Conservation (phyloP, 2,113 vertebrate genomes). For the Planiliza haematocheilus region DNA sequence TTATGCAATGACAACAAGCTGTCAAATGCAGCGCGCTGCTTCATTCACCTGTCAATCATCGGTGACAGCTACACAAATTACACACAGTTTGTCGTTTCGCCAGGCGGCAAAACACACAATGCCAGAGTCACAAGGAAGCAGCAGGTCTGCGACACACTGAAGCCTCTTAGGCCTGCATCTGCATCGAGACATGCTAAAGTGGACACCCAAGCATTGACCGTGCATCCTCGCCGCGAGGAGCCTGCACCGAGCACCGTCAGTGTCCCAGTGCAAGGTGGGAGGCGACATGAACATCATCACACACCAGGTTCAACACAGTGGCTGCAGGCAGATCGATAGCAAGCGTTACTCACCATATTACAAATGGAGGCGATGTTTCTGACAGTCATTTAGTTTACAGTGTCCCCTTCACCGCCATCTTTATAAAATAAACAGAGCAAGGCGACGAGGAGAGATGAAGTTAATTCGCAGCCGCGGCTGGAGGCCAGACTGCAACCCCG, state of each 20-base stretch:
- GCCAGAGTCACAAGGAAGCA: background rate
- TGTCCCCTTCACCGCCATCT: slow-evolving; percentile 92
- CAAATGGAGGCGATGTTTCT: slow-evolving; percentile 99
- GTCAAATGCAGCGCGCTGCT: slow-evolving; percentile 3
- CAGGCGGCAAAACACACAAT: slow-evolving; percentile 1
- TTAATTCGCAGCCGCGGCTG: slow-evolving; percentile 70
- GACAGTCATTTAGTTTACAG: slow-evolving; percentile 99
- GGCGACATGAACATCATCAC: slow-evolving; percentile 19
- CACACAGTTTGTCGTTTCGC: background rate
- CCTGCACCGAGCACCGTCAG: background rate
- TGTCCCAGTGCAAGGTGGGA: slow-evolving; percentile 1
- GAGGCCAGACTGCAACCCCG: slow-evolving; percentile 79
- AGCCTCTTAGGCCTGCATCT: background rate
- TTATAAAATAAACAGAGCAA: slow-evolving; percentile 84
- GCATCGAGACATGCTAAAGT: background rate
- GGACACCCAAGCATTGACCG: background rate
- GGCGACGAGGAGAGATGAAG: slow-evolving; percentile 56
- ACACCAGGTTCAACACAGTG: slow-evolving; percentile 33
- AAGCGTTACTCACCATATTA: slow-evolving; percentile 95
- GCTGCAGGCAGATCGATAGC: slow-evolving; percentile 47
- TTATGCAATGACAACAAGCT: slow-evolving; percentile 61
- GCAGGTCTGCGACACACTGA: background rate
- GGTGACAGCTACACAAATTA: slow-evolving; percentile 3
- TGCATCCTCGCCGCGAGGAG: background rate
- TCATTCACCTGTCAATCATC: slow-evolving; percentile 53